A percentile compares a stretch with the other conserved stretches of the same genome.
These are phyloP conservation scores for Hedya salicella DNA, from an alignment of 2,888 invertebrate genomes.

Conservation along the genomic window DNA sequence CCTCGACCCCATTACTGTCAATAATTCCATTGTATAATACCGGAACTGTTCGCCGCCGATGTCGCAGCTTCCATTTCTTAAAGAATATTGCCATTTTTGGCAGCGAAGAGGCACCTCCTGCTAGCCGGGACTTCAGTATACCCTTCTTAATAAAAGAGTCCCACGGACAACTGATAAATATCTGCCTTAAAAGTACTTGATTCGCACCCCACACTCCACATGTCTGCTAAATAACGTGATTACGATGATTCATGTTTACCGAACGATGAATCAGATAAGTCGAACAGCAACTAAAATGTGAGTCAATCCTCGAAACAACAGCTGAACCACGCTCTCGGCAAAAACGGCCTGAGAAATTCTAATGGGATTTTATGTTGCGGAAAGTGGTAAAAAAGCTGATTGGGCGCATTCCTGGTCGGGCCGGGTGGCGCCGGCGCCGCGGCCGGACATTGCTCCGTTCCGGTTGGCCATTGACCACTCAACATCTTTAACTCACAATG, in stretches of 20 bases:
- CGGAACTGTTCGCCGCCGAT: conserved; percentile 16
- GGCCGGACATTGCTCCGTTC: conserved; percentile 32
- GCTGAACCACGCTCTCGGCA: conserved; percentile 15
- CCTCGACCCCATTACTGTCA: conserved; percentile 35
- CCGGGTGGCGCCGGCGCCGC: conserved; percentile 49
- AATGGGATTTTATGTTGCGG: conserved; percentile 31
- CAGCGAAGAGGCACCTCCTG: neutral
- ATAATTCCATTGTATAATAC: conserved; percentile 13
- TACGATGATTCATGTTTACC: conserved; percentile 12
- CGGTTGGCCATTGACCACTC: conserved; percentile 35
- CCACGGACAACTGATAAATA: neutral
- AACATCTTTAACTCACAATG: conserved; percentile 16
- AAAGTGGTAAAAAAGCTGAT: conserved; percentile 46
- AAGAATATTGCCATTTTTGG: neutral
- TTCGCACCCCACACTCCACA: neutral
- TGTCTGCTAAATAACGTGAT: neutral
- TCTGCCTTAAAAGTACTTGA: too few species aligned
- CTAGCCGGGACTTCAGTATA: too few species aligned
- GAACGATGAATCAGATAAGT: conserved; percentile 29
- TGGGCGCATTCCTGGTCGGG: conserved; percentile 45
- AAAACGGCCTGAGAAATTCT: conserved; percentile 15
- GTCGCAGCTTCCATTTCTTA: conserved; percentile 1
- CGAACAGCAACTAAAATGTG: neutral
- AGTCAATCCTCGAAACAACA: conserved; percentile 12
- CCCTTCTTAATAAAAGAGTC: neutral